Evolutionary conservation across 2,113 vertebrate genomes (phyloP), one percentile per base, ranked within the genome.

Genomic region (Catagonus wagneri): DNA sequence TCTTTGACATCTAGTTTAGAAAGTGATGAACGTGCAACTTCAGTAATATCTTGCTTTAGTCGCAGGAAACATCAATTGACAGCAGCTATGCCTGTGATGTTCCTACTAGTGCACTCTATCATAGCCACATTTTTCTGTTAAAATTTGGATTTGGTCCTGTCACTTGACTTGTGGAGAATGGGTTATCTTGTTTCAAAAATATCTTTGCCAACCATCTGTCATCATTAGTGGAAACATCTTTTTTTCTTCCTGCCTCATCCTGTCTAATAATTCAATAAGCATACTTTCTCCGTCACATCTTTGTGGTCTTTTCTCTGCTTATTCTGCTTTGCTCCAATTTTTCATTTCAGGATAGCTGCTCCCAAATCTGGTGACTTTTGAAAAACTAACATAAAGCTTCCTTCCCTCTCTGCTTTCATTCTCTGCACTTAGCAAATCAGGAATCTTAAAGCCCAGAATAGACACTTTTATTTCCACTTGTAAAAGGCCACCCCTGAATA

Each of bases 251-350:
- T 68, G 61, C 44, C 14, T 56, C 60, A 39, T 78, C 63, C 83
- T 93, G 68, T 94, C 80, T 96, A 95, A 95, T 92, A 96, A 97
- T 85, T 97, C 87, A 97, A 60, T n/a, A 97, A 94, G 25, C 25
- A 75, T 75, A 65, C 80, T n/a, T 97, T 22, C 34, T 93, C 66
- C 85, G 89, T 96, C 65, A 22, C 25, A 79, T 92, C 2, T 89
- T 90, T 87, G 39, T 75, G 96, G 68, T 97, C 76, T 60, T 56
- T 65, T 68, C 83, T 66, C 72, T 17, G 10, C 66, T 96, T 50
- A 83, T 23, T 54, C 25, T 22, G 4, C 36, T 75, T 86, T 76
- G 29, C 16, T 95, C 79, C 25, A 78, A 56, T 78, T 54, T 88
- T 83, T 71, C 88, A 74, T 71, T 89, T 97, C 69, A 72, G 23